A percentile compares a stretch with the other conserved stretches of the same genome.
Conservation (phyloP, 2,797 vertebrate species). For the Silurus aristotelis region DNA sequence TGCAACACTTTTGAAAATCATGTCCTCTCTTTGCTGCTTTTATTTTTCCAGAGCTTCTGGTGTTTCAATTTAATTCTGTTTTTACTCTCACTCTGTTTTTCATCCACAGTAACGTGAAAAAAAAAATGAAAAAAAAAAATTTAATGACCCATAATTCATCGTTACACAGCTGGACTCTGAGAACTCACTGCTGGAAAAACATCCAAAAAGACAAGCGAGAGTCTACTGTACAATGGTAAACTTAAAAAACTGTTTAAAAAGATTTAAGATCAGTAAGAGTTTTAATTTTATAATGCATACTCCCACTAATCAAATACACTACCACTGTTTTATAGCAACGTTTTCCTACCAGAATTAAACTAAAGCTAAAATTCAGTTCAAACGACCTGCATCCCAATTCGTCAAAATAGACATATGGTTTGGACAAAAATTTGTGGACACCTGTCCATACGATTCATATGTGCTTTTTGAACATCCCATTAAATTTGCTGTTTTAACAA, state of each 20-base stretch:
- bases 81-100: slow-evolving; percentile 11
- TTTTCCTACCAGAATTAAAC: neutral
- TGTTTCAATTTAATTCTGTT: slow-evolving; percentile 19
- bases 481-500: too few relatives aligned
- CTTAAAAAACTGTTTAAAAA: neutral
- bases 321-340: neutral
- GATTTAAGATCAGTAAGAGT: neutral
- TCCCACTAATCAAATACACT: neutral
- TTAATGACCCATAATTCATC: slow-evolving; percentile 21
- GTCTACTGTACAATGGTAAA: neutral
- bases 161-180: slow-evolving; percentile 25
- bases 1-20: neutral
- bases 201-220: neutral
- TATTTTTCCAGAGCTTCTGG: slow-evolving; percentile 22
- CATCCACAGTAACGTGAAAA: slow-evolving; percentile 8
- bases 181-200: slow-evolving; percentile 1
- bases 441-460: too few relatives aligned
- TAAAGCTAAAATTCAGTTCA: neutral
- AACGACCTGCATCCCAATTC: too few relatives aligned
- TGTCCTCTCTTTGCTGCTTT: neutral
- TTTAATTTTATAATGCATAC: neutral
- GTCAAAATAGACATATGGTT: too few relatives aligned
- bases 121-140: neutral
- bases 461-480: too few relatives aligned
- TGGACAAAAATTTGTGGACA: too few relatives aligned